Evolutionary conservation across 2,888 invertebrate species (phyloP).

Genomic region (Acanthoscelides obtectus): DNA sequence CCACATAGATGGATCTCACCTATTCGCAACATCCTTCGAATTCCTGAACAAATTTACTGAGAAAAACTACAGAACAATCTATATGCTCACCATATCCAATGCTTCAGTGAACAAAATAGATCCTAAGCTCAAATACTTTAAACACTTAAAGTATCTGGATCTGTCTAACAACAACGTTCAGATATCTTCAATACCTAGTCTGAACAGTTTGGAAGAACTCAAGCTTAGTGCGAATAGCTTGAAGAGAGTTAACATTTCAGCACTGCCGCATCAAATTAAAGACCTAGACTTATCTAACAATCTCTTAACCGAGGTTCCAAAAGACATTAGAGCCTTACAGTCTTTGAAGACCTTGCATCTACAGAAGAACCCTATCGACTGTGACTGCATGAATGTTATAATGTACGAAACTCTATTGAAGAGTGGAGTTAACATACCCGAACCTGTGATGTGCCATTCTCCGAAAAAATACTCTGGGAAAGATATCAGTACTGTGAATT

Average conservation of each 20-base stretch:
- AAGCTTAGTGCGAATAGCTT: conserved; percentile 38
- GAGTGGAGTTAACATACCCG: conserved; percentile 33
- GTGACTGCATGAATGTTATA: conserved; percentile 64
- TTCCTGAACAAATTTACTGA: conserved; percentile 62
- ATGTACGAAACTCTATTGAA: conserved; percentile 56
- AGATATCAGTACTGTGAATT: conserved; percentile 29
- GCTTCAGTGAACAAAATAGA: conserved; percentile 35
- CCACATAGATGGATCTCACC: conserved; percentile 62
- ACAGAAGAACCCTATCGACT: conserved; percentile 64
- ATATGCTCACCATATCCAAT: conserved; percentile 34
- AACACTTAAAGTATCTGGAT: conserved; percentile 37
- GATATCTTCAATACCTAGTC: conserved; percentile 25
- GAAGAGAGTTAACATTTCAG: conserved; percentile 32
- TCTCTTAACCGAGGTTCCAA: conserved; percentile 54
- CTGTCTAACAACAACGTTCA: conserved; percentile 36
- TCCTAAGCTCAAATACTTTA: conserved; percentile 38
- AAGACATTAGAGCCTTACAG: conserved; percentile 53
- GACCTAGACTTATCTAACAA: conserved; percentile 60
- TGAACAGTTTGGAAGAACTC: conserved; percentile 37
- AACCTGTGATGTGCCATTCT: conserved; percentile 35
- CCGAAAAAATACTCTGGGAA: conserved; percentile 35
- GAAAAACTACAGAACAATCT: conserved; percentile 35
- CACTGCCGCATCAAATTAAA: conserved; percentile 38
- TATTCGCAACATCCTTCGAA: conserved; percentile 65
- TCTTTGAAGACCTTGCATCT: conserved; percentile 61